Evolutionary conservation across 1,140 invertebrate species (phyloP), one percentile per base, ranked within the genome.

Genomic region (Achroia grisella): DNA sequence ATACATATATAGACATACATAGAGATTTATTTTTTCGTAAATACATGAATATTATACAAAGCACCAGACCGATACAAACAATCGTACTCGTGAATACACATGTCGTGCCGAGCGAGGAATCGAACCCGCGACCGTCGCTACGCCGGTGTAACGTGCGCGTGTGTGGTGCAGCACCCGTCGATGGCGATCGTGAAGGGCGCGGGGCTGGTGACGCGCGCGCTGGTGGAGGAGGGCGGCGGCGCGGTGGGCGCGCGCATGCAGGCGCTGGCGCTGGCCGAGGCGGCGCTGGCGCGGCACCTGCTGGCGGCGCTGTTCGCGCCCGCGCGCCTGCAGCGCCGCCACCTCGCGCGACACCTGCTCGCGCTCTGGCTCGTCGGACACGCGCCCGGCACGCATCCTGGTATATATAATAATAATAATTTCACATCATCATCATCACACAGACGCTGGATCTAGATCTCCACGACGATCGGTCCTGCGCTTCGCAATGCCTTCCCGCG

Each of bases 111-210:
- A n/a, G n/a, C n/a, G n/a, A n/a, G n/a, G n/a, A n/a, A n/a, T n/a
- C n/a, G n/a, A n/a, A n/a, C n/a, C n/a, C n/a, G n/a, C n/a, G n/a
- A n/a, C n/a, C n/a, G n/a, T n/a, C n/a, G n/a, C n/a, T n/a, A n/a
- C n/a, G n/a, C n/a, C 17, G 17, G 17, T 23, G 17, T 23, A 35
- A 8, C 1, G 35, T 37, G 8, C 6, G 50, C 37, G 10, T 13
- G 17, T 23, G 17, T 6, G 17, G 17, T 42, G 1, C 74, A 97
- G 90, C 97, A 99, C 89, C 96, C 97, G 8, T 99, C 97, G 1
- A 89, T 98, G 82, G 97, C 98, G 1, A 96, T 99, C 57, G 95
- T 99, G 0, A 99, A 99, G 87, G 98, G 98, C 8, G 97, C 98
- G 1, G 98, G 98, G 2, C 86, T 99, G 39, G 94, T 99, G 14